Evolutionary conservation across 2,797 vertebrate species (phyloP).

Genomic region (Limosa lapponica): DNA sequence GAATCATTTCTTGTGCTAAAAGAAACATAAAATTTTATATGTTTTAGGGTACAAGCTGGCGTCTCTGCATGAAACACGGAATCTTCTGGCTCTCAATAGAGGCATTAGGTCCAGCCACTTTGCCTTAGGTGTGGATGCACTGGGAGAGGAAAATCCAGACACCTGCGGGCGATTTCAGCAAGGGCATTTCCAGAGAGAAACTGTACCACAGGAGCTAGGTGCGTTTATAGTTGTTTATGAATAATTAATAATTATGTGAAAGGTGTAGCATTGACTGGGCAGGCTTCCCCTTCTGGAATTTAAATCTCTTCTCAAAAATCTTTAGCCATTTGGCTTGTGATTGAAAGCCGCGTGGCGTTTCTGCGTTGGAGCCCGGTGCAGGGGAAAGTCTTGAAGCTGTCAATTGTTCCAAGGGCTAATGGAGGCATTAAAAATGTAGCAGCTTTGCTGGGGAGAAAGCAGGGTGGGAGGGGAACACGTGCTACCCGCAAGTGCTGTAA

Average conservation of each 20-base stretch:
- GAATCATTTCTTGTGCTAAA: not conserved
- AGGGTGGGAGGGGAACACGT: not conserved
- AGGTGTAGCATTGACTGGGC: not conserved
- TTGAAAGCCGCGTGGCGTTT: not conserved
- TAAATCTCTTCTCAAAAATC: not conserved
- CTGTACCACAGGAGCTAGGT: not conserved
- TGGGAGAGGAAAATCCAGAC: not conserved
- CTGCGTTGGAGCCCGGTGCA: not conserved
- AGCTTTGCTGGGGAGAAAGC: not conserved
- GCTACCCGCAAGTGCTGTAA: not conserved
- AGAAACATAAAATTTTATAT: fast-evolving
- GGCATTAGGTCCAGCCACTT: not conserved
- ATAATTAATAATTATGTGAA: conserved; percentile 7
- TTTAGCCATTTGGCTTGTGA: not conserved
- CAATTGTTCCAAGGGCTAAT: conserved; percentile 30
- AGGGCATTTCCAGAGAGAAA: not conserved
- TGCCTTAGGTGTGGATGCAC: not conserved
- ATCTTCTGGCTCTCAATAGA: not conserved
- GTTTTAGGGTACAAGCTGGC: not conserved
- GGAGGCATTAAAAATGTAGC: conserved; percentile 36
- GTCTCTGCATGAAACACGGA: not conserved
- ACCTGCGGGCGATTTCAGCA: not conserved
- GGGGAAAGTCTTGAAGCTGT: not conserved
- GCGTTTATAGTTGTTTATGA: not conserved
- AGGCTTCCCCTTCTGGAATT: not conserved